These are phyloP conservation scores for Epinephelus cyanopodus DNA, from an alignment of 2,113 vertebrate species.

Conservation along the genomic window DNA sequence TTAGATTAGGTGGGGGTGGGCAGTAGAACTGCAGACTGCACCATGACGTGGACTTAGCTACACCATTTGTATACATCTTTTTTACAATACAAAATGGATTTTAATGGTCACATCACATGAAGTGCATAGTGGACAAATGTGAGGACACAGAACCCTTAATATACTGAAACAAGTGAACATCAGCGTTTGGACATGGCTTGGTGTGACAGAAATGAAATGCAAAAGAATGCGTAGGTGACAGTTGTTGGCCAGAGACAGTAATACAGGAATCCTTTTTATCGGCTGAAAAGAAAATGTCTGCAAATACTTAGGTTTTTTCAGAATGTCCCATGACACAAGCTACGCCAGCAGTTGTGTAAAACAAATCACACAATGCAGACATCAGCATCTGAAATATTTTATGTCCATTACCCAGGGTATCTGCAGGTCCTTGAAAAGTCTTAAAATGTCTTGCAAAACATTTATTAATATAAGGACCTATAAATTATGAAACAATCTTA, in stretches of 20 bases:
- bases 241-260: background rate
- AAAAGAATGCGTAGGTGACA: background rate
- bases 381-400: background rate
- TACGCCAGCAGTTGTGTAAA: background rate
- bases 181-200: background rate
- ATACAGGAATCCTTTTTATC: background rate
- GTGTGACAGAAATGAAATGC: background rate
- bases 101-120: too few species aligned
- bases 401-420: background rate
- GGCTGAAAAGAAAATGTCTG: background rate
- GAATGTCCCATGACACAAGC: background rate
- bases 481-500: too few species aligned
- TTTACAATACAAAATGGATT: background rate
- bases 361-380: background rate
- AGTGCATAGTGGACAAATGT: background rate
- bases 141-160: background rate
- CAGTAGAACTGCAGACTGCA: background rate
- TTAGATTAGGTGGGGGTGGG: constrained; percentile 22
- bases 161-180: background rate
- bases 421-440: too few species aligned
- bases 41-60: background rate
- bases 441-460: too few species aligned
- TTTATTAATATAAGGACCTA: too few species aligned
- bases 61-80: background rate
- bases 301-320: background rate